Base-by-base conservation (phyloP, 1,140 invertebrate genomes). In the Glomeris maerens region DNA sequence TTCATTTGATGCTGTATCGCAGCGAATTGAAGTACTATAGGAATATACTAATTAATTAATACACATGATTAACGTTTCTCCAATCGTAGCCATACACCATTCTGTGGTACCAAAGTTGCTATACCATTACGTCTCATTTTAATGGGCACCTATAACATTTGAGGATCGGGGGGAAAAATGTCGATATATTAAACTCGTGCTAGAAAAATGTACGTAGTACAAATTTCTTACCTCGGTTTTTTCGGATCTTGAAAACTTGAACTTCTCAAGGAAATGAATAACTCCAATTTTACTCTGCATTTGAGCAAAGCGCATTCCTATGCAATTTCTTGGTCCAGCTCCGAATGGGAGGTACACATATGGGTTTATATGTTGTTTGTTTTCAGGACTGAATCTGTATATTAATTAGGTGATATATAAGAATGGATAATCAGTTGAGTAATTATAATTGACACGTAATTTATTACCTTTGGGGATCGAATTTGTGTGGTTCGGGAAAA, bases 311-410 rank as follows among this genome's bases (percentile, higher is more conserved):
- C 68, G 56, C 38, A 66, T 60, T 13, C 70, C 71, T 10, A 72
- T 64, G 57, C 71, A 72, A 40, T 64, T 63, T 45, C 70, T 54
- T 1, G 70, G 70, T 22, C 71, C 71, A 5, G 62, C 64, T 2
- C 68, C 68, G 51, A 71, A 73, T 1, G 70, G 66, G 2, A 66
- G 38, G 47, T 58, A 70, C 1, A 54, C 49, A 27, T 59, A 63
- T 0, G 59, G 60, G 23, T 64, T 49, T 29, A 52, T 27, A 10
- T 27, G 38, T n/a, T 46, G 40, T 39, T 59, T 59, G 20, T 48
- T 45, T 27, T 41, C 54, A 36, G 10, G 17, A 36, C 10, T 36
- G 17, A 36, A 36, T n/a, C n/a, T n/a, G n/a, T n/a, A n/a, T n/a
- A n/a, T n/a, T n/a, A n/a, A n/a, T n/a, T n/a, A n/a, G n/a, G n/a